Evolutionary conservation across 2,797 vertebrate genomes (phyloP).

Genomic region (Sebastes elongatus): DNA sequence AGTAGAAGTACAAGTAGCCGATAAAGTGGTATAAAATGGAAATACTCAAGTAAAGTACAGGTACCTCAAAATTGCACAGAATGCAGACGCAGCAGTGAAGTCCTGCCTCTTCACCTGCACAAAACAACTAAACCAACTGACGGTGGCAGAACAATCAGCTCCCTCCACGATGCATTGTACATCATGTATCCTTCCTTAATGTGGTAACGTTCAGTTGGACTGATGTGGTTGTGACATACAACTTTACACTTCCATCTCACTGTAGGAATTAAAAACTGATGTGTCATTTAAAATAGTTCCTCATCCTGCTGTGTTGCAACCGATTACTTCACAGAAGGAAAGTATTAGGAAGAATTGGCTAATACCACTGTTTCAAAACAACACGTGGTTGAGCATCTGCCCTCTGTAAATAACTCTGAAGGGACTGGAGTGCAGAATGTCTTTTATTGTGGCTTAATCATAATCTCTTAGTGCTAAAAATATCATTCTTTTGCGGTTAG

Average conservation of each 20-base stretch:
- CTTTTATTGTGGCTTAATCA: neutral
- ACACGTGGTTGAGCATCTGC: neutral
- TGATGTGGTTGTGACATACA: constrained; percentile 14
- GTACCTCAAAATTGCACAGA: too few species aligned
- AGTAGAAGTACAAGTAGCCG: too few species aligned
- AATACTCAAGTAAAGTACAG: too few species aligned
- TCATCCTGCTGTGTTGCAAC: constrained; percentile 37
- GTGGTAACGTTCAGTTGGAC: neutral
- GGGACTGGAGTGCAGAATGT: neutral
- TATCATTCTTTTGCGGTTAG: neutral
- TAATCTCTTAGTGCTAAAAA: neutral
- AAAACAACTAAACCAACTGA: too few species aligned
- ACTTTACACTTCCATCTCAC: constrained; percentile 1
- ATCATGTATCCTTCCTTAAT: neutral
- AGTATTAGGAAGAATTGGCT: constrained; percentile 6
- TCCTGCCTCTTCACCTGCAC: too few species aligned
- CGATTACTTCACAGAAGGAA: neutral
- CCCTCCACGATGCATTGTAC: neutral
- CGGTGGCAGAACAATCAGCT: neutral
- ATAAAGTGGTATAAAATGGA: too few species aligned
- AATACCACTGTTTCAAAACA: constrained; percentile 10
- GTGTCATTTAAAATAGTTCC: constrained; percentile 53
- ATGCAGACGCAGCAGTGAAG: too few species aligned
- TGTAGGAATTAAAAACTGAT: constrained; percentile 20
- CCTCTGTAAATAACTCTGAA: neutral